phyloP scores from a whole-genome alignment of 2,888 invertebrate genomes.

The Neoitamus cyanurus region DNA sequence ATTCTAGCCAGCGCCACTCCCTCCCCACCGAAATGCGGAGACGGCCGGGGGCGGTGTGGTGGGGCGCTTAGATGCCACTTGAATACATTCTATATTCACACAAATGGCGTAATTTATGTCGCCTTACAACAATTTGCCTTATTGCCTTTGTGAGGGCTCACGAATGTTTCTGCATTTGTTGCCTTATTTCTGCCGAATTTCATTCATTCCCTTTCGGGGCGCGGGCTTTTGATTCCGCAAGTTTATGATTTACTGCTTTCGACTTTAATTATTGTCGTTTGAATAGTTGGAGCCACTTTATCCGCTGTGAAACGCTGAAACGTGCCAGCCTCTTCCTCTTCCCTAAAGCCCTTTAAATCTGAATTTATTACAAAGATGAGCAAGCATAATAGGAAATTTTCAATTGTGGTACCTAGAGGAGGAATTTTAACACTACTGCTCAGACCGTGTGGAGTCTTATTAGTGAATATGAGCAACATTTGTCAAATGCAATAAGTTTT shows the following conservation, averaged over 20 bases:
- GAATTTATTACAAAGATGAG: background rate
- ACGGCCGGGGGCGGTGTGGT: too few relatives aligned
- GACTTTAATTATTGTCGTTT: slow-evolving; percentile 34
- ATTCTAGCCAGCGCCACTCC: slow-evolving; percentile 17
- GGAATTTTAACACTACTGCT: background rate
- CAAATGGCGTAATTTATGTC: slow-evolving; percentile 53
- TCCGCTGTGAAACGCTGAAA: background rate
- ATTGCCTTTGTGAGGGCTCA: slow-evolving; percentile 51
- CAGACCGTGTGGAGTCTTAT: too few relatives aligned
- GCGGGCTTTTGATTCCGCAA: slow-evolving; percentile 18
- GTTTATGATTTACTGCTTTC: slow-evolving; percentile 41
- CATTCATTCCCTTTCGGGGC: background rate
- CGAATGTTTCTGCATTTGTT: slow-evolving; percentile 47
- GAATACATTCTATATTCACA: slow-evolving; percentile 49
- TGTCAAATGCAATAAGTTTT: too few relatives aligned
- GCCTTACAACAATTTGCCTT: slow-evolving; percentile 52
- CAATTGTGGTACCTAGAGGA: background rate
- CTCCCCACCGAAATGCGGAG: background rate
- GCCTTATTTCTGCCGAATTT: slow-evolving; percentile 39
- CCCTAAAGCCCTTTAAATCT: background rate
- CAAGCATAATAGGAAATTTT: background rate
- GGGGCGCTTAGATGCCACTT: slow-evolving; percentile 42
- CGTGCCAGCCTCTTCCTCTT: background rate
- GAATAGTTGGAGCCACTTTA: slow-evolving; percentile 40
- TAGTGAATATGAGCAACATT: too few relatives aligned